Base-by-base conservation (phyloP, 2,797 vertebrate genomes). In the Botia almorhae region DNA sequence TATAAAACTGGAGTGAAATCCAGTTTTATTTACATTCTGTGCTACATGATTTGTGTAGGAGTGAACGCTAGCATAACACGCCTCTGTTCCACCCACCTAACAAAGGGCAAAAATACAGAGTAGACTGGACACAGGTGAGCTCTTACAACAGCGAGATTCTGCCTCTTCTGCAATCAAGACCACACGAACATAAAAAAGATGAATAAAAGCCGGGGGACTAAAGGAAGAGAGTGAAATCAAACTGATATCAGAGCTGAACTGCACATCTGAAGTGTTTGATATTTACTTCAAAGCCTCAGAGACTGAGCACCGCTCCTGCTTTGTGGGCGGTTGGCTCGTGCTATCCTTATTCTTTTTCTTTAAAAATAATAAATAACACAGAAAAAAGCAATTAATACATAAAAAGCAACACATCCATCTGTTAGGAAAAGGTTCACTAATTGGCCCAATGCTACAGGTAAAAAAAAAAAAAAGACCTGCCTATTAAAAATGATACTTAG, bases 211-310 rank as follows among this genome's bases (percentile, higher is more conserved):
- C 17, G 7, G 21, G 51, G 51, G 17, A 74, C 58, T 72, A 12
- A 63, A 79, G 43, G 7, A 39, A 81, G 70, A 19, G 69, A 69
- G 51, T 33, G 33, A 77, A 83, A 71, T 81, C 69, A 69, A 71
- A 60, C 74, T 46, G 39, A 36, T 72, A 75, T 84, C 76, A 46
- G 43, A 72, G 75, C 55, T 80, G 67, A 90, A 88, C 85, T 88
- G 86, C 86, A 82, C 85, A 84, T 88, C 88, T 90, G 82, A 84
- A 78, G 86, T 88, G 92, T 80, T 92, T 91, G 89, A 91, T 88
- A 88, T 85, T 0, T 50, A 92, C 89, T 91, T 93, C 89, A 92
- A 92, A 92, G 90, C 81, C 60, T 0, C 60, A 14, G 70, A 83
- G 83, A 64, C 80, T 88, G 87, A 90, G 88, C 87, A 86, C 88